These are phyloP conservation scores for Clarias laeviceps DNA, from an alignment of 2,797 vertebrate genomes.

Conservation along the genomic window DNA sequence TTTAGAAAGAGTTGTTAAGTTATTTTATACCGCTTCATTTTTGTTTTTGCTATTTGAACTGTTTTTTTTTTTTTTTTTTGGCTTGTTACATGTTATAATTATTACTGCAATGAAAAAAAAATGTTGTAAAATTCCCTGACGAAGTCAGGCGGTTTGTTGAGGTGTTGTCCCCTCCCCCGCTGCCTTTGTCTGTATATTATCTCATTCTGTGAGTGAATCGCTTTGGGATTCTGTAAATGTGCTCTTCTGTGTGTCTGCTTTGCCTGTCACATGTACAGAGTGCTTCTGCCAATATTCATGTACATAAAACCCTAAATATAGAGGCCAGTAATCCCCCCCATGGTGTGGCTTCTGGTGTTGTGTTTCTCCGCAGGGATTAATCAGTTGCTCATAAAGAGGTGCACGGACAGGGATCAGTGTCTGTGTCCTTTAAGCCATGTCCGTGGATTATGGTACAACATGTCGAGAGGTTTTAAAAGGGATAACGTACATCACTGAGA, in stretches of 20 bases:
- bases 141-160: constrained; percentile 73
- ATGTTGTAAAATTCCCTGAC: constrained; percentile 79
- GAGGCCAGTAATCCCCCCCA: constrained; percentile 84
- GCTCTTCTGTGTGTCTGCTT: constrained; percentile 75
- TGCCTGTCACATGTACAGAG: constrained; percentile 92
- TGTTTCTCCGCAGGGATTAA: constrained; percentile 72
- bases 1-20: constrained; percentile 94
- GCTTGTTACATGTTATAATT: constrained; percentile 81
- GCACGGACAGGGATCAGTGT: constrained; percentile 11
- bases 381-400: constrained; percentile 38
- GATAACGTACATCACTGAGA: not conserved
- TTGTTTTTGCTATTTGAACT: constrained; percentile 67
- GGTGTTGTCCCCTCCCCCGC: constrained; percentile 68
- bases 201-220: constrained; percentile 78
- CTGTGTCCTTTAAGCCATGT: constrained; percentile 32
- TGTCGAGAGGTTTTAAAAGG: constrained; percentile 25
- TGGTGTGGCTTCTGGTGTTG: constrained; percentile 72
- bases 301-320: constrained; percentile 99
- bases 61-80: constrained; percentile 49
- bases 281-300: constrained; percentile 92
- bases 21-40: constrained; percentile 91
- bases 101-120: constrained; percentile 68
- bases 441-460: constrained; percentile 31
- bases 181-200: constrained; percentile 66
- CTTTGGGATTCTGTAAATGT: constrained; percentile 87